These are phyloP conservation scores for Hylaeus anthracinus DNA, from an alignment of 1,140 invertebrate genomes.

Conservation along the genomic window DNA sequence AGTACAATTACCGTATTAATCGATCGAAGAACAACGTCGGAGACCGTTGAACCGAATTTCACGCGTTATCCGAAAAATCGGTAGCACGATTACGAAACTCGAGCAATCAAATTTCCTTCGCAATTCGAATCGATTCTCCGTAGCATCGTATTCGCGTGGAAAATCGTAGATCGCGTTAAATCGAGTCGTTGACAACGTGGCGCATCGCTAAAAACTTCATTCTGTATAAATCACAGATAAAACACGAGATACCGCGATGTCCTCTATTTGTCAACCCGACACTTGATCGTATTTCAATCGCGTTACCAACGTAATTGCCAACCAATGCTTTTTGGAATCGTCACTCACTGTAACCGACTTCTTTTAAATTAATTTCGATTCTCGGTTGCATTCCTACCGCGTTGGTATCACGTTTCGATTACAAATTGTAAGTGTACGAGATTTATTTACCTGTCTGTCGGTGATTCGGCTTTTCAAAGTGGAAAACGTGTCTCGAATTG, in stretches of 20 bases:
- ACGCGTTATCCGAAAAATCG: neutral
- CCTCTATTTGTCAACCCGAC: neutral
- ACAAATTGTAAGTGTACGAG: neutral
- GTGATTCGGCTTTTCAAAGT: neutral
- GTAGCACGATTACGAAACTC: neutral
- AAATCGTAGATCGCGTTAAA: neutral
- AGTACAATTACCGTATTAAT: neutral
- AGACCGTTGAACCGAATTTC: neutral
- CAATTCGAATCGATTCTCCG: neutral
- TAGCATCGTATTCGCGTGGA: neutral
- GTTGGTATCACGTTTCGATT: neutral
- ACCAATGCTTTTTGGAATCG: neutral
- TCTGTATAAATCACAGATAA: neutral
- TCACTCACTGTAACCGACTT: neutral
- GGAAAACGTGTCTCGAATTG: neutral
- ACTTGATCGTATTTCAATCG: neutral
- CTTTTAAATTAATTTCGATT: neutral
- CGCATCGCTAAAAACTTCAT: neutral
- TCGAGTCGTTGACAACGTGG: neutral
- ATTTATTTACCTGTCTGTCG: neutral
- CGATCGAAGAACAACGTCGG: neutral
- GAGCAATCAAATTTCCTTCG: neutral
- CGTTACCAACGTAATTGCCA: neutral
- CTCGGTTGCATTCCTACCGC: neutral
- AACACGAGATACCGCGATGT: no score